These are phyloP conservation scores for Corynorhinus townsendii DNA, from an alignment of 2,113 vertebrate species.

Conservation along the genomic window DNA sequence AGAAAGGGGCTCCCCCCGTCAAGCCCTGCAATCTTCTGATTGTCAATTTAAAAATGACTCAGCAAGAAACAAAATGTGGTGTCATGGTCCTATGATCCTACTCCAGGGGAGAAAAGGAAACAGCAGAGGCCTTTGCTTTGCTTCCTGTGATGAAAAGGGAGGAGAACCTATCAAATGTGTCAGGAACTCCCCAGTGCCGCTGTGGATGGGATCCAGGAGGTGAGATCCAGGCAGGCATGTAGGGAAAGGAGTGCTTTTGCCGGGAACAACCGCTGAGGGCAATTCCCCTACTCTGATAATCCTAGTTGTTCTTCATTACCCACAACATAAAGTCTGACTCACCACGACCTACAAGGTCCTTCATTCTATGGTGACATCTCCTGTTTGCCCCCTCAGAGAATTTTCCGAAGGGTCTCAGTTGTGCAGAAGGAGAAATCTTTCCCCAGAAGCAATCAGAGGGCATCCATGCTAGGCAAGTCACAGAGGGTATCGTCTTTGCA, in stretches of 20 bases:
- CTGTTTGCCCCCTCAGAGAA: slow-evolving; percentile 42
- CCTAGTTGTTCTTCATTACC: too few species aligned
- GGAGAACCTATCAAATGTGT: background rate
- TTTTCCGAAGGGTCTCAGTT: slow-evolving; percentile 62
- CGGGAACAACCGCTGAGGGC: background rate
- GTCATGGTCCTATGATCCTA: background rate
- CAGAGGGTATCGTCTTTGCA: slow-evolving; percentile 43
- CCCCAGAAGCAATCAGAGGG: slow-evolving; percentile 36
- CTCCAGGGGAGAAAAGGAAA: background rate
- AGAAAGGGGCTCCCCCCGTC: background rate
- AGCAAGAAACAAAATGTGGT: background rate
- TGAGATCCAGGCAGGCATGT: background rate
- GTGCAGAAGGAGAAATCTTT: slow-evolving; percentile 47
- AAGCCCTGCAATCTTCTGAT: background rate
- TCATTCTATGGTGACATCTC: too few species aligned
- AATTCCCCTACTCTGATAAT: too few species aligned
- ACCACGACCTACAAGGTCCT: too few species aligned
- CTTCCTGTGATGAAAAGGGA: background rate
- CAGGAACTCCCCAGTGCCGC: background rate
- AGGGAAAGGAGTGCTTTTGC: background rate
- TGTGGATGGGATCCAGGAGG: background rate
- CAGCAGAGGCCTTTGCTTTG: background rate
- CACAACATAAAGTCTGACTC: too few species aligned
- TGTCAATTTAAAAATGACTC: background rate
- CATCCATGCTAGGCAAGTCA: slow-evolving; percentile 12